Evolutionary conservation across 2,113 vertebrate genomes (phyloP).

Genomic region (Mesoclemmys tuberculata): DNA sequence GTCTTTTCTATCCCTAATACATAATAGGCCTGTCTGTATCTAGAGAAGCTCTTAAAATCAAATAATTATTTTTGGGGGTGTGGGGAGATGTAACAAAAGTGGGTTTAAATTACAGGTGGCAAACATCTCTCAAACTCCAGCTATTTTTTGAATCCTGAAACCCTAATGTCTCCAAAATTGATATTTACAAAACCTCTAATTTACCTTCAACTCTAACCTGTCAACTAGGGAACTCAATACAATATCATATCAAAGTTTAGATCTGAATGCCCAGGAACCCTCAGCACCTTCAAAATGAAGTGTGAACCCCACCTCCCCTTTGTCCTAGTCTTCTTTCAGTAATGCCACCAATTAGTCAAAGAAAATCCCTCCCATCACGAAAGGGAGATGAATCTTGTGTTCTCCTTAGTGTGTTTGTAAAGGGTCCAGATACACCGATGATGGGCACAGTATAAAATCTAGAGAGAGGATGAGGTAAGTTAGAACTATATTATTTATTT

Average conservation of each 20-base stretch:
- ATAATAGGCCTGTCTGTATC: background rate
- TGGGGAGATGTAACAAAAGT: background rate
- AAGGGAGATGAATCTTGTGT: background rate
- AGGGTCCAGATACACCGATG: background rate
- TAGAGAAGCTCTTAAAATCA: background rate
- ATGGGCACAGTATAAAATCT: background rate
- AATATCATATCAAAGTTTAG: rapidly evolving
- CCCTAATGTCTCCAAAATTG: background rate
- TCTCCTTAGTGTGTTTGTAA: rapidly evolving
- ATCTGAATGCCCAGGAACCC: background rate
- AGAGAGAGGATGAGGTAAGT: background rate
- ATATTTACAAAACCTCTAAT: background rate
- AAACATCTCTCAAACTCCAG: background rate
- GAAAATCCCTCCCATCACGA: rapidly evolving
- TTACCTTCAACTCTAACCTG: background rate
- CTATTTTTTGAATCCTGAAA: background rate
- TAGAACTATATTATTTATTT: rapidly evolving
- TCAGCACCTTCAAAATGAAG: background rate
- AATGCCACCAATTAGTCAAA: background rate
- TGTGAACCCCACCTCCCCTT: rapidly evolving
- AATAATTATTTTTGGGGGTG: background rate
- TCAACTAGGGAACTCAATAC: rapidly evolving
- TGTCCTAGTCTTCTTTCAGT: rapidly evolving
- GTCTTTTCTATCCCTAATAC: background rate
- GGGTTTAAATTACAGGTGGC: background rate